Percentiles rank a stretch among this genome's conserved stretches.
Conservation (phyloP, 2,797 vertebrate species). For the Amniataba percoides region DNA sequence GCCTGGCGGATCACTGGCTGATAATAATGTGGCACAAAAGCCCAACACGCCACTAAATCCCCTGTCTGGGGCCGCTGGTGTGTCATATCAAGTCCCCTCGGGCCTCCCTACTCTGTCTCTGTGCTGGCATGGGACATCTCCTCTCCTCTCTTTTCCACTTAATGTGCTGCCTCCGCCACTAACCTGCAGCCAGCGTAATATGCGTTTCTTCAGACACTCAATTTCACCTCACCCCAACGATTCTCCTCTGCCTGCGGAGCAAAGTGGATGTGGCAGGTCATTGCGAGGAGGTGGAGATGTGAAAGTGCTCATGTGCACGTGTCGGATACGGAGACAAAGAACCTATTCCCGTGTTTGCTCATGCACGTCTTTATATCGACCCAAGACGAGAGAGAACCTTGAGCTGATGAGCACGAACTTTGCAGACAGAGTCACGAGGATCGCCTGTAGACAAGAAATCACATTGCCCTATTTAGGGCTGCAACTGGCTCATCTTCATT, state of each 20-base stretch:
- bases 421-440: not conserved
- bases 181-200: constrained; percentile 70
- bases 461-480: not conserved
- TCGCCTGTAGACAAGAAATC: not conserved
- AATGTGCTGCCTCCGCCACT: constrained; percentile 63
- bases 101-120: constrained; percentile 59
- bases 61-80: constrained; percentile 68
- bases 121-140: constrained; percentile 64
- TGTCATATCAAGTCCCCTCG: constrained; percentile 77
- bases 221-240: constrained; percentile 59
- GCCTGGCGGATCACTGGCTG: constrained; percentile 77
- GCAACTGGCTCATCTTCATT: not conserved
- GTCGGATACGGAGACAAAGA: constrained; percentile 16
- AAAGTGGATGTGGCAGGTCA: constrained; percentile 60
- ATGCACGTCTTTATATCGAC: constrained; percentile 21
- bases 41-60: constrained; percentile 76
- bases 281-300: constrained; percentile 36
- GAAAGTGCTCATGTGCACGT: constrained; percentile 30
- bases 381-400: constrained; percentile 6
- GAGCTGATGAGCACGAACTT: constrained; percentile 11
- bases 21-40: constrained; percentile 82
- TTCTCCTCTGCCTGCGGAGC: constrained; percentile 51
- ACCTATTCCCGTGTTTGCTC: constrained; percentile 25
- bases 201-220: constrained; percentile 63
- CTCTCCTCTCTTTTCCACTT: constrained; percentile 67